These are phyloP conservation scores for Nymphalis polychloros DNA, from an alignment of 2,888 invertebrate species.

Conservation along the genomic window DNA sequence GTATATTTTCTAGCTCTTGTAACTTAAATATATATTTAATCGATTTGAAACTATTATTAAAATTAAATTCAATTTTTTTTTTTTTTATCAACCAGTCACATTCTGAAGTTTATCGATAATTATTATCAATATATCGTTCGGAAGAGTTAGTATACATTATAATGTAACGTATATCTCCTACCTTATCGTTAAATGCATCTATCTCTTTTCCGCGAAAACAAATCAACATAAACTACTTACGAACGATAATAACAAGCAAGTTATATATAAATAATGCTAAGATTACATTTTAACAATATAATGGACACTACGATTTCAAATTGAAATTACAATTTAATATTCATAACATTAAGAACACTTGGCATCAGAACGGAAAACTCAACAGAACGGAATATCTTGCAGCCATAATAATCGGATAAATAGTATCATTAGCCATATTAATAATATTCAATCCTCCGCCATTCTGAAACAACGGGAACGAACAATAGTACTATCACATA, in stretches of 20 bases:
- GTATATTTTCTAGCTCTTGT: too few relatives aligned
- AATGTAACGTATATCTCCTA: too few relatives aligned
- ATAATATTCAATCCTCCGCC: constrained; percentile 43
- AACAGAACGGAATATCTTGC: constrained; percentile 31
- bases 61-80: too few relatives aligned
- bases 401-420: constrained; percentile 30
- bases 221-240: too few relatives aligned
- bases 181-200: too few relatives aligned
- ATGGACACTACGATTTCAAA: neutral
- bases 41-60: too few relatives aligned
- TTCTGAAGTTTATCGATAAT: too few relatives aligned
- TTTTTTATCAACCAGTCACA: too few relatives aligned
- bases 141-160: too few relatives aligned
- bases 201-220: too few relatives aligned
- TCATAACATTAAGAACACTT: neutral
- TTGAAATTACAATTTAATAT: neutral
- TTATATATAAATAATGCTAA: neutral
- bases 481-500: constrained; percentile 44
- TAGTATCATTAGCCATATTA: constrained; percentile 40
- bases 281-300: constrained; percentile 1
- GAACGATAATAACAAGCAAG: neutral
- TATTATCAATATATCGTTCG: too few relatives aligned
- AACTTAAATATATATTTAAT: too few relatives aligned
- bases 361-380: constrained; percentile 4
- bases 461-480: constrained; percentile 26